Evolutionary conservation across 1,140 invertebrate species (phyloP).

Genomic region (Panagrolaimus sp.): DNA sequence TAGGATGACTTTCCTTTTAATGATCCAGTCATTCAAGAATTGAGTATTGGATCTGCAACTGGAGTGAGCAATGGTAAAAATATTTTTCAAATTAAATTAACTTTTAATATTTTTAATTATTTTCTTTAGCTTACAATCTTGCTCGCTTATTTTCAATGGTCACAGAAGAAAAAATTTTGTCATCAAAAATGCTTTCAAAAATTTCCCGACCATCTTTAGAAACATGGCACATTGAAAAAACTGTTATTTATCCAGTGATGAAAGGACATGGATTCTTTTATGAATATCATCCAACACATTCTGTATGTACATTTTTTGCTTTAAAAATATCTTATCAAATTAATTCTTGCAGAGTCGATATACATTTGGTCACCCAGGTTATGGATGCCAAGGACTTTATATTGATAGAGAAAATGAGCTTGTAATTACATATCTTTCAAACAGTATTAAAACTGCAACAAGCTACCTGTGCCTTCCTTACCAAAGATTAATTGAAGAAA

Average conservation of each 20-base stretch:
- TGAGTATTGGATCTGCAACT: conserved; percentile 23
- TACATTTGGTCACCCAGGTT: conserved; percentile 49
- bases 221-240: conserved; percentile 35
- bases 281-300: conserved; percentile 37
- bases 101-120: no score
- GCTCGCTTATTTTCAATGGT: background rate
- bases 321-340: background rate
- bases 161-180: conserved; percentile 17
- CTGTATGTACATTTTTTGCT: conserved; percentile 3
- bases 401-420: conserved; percentile 39
- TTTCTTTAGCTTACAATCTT: background rate
- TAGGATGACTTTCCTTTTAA: conserved; percentile 36
- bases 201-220: conserved; percentile 21
- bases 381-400: conserved; percentile 44
- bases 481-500: conserved; percentile 29
- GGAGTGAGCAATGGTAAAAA: background rate
- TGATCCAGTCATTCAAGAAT: conserved; percentile 30
- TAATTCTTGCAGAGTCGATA: conserved; percentile 25
- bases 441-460: conserved; percentile 47
- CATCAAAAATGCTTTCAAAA: conserved; percentile 17
- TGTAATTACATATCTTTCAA: conserved; percentile 41
- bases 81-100: no score
- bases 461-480: conserved; percentile 43
- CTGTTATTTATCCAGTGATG: conserved; percentile 33
- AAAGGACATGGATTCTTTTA: conserved; percentile 48